phyloP scores from a whole-genome alignment of 2,797 vertebrate genomes.

The Acanthurus lineatus region DNA sequence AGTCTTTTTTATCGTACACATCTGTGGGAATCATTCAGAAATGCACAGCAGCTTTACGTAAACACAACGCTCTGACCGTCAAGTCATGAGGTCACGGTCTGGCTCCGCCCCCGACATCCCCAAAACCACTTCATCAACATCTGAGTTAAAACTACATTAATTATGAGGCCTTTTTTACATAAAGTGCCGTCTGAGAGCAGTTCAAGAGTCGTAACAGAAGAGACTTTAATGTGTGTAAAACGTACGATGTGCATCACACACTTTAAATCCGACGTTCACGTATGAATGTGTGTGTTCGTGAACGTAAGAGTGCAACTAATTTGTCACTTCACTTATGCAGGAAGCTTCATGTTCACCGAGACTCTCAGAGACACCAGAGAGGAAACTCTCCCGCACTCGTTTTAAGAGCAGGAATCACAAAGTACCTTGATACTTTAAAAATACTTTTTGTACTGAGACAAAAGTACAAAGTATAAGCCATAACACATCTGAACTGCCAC shows the following conservation, averaged over 20 bases:
- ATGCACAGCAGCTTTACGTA: conserved; percentile 26
- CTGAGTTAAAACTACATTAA: neutral
- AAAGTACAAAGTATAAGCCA: too few species aligned
- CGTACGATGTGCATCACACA: neutral
- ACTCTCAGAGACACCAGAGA: conserved; percentile 18
- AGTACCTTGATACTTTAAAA: too few species aligned
- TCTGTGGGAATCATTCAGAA: conserved; percentile 37
- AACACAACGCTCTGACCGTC: conserved; percentile 31
- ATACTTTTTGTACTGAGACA: too few species aligned
- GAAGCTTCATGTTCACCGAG: neutral
- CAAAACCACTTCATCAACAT: neutral
- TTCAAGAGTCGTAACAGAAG: neutral
- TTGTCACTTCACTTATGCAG: neutral
- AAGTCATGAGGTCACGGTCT: conserved; percentile 20
- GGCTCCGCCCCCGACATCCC: neutral
- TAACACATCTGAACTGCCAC: too few species aligned
- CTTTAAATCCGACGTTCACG: neutral
- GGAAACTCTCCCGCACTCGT: neutral
- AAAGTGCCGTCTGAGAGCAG: neutral
- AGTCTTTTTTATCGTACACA: neutral
- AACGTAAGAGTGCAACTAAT: neutral
- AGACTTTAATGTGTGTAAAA: neutral
- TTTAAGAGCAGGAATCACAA: neutral
- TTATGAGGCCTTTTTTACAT: neutral
- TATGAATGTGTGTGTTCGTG: neutral